Base-by-base conservation (phyloP, 2,888 invertebrate genomes). In the Dryobotodes eremita region DNA sequence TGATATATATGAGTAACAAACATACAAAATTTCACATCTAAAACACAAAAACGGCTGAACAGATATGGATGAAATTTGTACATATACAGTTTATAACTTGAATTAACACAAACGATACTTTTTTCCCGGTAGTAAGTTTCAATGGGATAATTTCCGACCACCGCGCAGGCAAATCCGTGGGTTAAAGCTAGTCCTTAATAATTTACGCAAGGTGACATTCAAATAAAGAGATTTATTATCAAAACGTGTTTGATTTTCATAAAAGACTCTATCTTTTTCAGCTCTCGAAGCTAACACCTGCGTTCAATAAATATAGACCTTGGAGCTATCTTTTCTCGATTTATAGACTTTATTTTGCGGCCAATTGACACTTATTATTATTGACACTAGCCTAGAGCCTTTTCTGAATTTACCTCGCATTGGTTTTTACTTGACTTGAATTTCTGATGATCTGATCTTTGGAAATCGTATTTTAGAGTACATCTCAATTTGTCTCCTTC, bases 261-360 rank as follows among this genome's bases (percentile, higher is more conserved):
- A 76, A 73, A 83, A 66, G n/a, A 46, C 65, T 36, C 31, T 42
- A 42, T 71, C 36, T 68, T 20, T 57, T 31, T 15, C 20, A 50
- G n/a, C 50, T 42, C 26, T n/a, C 26, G 1, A 36, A 46, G 26
- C 36, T 36, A 2, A 62, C 71, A 65, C 55, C 61, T 68, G 59
- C 42, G 59, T 48, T 57, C 68, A 69, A 74, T 84, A 84, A 80
- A 84, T 69, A 75, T 50, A 71, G 36, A 48, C 20, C 64, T 65
- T 66, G 8, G 17, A 59, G 71, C 61, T 71, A 31, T 70, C 71
- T 64, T 55, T 42, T 53, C 59, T 46, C 26, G 74, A 77, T 77
- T 84, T 77, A 80, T 74, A 23, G 77, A 65, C 61, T 77, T 72
- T 72, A 80, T 84, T 77, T 84, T 77, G 46, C 20, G 15, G 59